Percentiles rank a stretch among this genome's conserved stretches.
Evolutionary conservation across 2,888 invertebrate genomes (phyloP).

Genomic region (Lasioglossum marginatum): DNA sequence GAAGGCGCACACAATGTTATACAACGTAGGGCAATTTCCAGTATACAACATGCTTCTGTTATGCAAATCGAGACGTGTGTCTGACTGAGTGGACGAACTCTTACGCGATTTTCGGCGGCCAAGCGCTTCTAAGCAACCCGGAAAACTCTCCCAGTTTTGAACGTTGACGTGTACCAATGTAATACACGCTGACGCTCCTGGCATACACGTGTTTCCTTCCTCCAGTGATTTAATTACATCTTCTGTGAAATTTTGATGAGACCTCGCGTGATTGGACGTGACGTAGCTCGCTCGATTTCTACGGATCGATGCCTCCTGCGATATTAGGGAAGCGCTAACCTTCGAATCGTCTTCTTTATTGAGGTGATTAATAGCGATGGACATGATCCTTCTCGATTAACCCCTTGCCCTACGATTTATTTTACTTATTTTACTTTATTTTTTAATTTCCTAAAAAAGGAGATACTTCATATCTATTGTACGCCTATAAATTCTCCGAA

Average conservation of each 20-base stretch:
- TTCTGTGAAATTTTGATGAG: constrained; percentile 73
- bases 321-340: neutral
- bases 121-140: constrained; percentile 40
- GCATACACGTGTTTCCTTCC: constrained; percentile 42
- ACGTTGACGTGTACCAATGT: constrained; percentile 2
- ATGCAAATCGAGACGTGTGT: constrained; percentile 75
- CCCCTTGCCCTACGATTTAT: no score
- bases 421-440: no score
- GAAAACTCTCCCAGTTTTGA: constrained; percentile 21
- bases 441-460: no score
- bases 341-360: neutral
- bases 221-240: constrained; percentile 73
- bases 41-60: constrained; percentile 73
- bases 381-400: neutral
- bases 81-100: constrained; percentile 53
- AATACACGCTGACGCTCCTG: neutral
- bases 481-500: no score
- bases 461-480: no score
- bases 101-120: constrained; percentile 64
- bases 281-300: constrained; percentile 3
- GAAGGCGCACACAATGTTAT: constrained; percentile 63
- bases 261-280: neutral
- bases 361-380: neutral
- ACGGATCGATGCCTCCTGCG: neutral
- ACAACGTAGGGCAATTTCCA: constrained; percentile 68